A percentile compares a stretch with the other conserved stretches of the same genome.
Conservation (phyloP, 2,888 invertebrate genomes). For the Yponomeuta sedellus region DNA sequence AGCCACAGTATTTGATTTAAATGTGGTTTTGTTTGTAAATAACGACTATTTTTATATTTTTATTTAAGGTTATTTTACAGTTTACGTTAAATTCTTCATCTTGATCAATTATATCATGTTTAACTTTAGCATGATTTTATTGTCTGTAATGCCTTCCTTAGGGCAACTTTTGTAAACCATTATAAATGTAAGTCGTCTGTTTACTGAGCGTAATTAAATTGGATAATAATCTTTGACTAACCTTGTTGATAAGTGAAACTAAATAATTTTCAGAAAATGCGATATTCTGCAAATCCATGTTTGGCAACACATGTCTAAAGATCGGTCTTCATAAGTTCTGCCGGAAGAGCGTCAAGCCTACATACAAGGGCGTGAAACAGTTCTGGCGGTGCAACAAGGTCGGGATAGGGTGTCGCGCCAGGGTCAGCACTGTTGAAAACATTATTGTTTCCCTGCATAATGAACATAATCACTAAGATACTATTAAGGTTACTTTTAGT, state of each 20-base stretch:
- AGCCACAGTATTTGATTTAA: not conserved
- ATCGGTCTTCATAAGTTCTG: too few species aligned
- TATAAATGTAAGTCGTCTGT: too few species aligned
- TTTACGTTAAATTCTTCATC: not conserved
- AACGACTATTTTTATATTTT: conserved; percentile 9
- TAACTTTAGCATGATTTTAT: not conserved
- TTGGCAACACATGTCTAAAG: too few species aligned
- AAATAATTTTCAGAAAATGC: too few species aligned
- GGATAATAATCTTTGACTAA: too few species aligned
- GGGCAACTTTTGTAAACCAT: too few species aligned
- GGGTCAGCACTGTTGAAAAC: conserved; percentile 38
- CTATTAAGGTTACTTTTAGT: too few species aligned
- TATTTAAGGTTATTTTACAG: not conserved
- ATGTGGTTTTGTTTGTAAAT: conserved; percentile 8
- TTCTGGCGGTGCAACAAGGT: conserved; percentile 53
- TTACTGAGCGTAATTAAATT: too few species aligned
- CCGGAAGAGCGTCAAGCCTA: too few species aligned
- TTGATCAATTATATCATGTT: conserved; percentile 8
- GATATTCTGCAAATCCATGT: too few species aligned
- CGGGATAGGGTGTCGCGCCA: conserved; percentile 46
- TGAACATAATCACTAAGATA: too few species aligned
- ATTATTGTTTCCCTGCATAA: not conserved
- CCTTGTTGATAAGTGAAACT: too few species aligned
- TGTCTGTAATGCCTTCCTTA: not conserved
- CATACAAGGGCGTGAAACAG: conserved; percentile 29